Evolutionary conservation across 2,113 vertebrate genomes (phyloP).

Genomic region (Paramormyrops kingsleyae): DNA sequence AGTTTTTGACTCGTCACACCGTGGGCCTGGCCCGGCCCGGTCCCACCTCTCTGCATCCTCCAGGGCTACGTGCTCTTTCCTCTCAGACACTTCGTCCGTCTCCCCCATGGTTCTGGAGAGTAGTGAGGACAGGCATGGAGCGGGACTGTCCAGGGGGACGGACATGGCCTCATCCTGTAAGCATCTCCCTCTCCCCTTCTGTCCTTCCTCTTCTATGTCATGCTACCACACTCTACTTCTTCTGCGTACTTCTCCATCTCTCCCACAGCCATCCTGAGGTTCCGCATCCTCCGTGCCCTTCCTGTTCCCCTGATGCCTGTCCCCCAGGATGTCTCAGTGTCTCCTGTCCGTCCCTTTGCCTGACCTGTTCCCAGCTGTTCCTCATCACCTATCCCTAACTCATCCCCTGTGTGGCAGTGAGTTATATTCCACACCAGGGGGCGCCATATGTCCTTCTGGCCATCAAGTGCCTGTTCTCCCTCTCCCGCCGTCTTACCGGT

Average conservation of each 20-base stretch:
- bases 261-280: background rate
- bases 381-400: background rate
- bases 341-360: background rate
- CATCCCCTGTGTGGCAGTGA: background rate
- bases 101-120: constrained; percentile 46
- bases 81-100: constrained; percentile 43
- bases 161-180: background rate
- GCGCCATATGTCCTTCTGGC: background rate
- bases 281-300: background rate
- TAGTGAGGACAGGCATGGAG: background rate
- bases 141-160: background rate
- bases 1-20: constrained; percentile 43
- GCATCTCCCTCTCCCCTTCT: background rate
- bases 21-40: constrained; percentile 37
- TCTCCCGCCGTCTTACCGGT: constrained; percentile 8
- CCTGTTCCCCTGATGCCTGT: background rate
- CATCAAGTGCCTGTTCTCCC: background rate
- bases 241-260: background rate
- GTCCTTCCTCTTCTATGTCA: background rate
- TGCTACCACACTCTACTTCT: background rate
- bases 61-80: constrained; percentile 32
- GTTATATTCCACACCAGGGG: background rate
- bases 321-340: background rate
- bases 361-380: background rate
- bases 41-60: constrained; percentile 31